Evolutionary conservation across 2,113 vertebrate genomes (phyloP).

Genomic region (Carassius gibelio): DNA sequence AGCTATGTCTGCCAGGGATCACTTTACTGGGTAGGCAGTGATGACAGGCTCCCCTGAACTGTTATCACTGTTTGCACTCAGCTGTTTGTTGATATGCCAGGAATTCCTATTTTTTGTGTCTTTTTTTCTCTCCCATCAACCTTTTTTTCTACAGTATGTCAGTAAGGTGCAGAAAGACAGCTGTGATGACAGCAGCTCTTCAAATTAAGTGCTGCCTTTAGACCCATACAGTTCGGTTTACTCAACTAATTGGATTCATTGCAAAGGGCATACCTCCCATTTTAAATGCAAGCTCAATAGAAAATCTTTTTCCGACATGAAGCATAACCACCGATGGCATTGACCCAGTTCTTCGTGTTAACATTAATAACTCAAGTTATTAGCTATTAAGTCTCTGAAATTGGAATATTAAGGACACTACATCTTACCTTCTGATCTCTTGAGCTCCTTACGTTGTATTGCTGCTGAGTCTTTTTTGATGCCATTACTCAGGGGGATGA

Average conservation of each 20-base stretch:
- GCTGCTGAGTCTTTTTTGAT: constrained; percentile 41
- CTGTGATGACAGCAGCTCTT: constrained; percentile 43
- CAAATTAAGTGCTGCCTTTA: constrained; percentile 34
- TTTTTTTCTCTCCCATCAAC: background rate
- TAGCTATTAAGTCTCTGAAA: background rate
- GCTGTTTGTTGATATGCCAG: constrained; percentile 54
- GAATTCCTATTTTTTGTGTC: constrained; percentile 42
- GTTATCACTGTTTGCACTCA: constrained; percentile 49
- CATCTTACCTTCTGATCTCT: constrained; percentile 68
- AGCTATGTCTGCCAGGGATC: constrained; percentile 35
- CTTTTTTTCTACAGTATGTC: constrained; percentile 28
- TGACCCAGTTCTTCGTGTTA: background rate
- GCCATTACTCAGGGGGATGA: constrained; percentile 50
- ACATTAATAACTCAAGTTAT: background rate
- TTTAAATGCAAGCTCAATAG: constrained; percentile 6
- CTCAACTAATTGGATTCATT: constrained; percentile 47
- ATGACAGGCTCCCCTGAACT: constrained; percentile 50
- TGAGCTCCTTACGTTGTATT: constrained; percentile 48
- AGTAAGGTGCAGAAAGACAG: constrained; percentile 47
- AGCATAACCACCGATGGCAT: background rate
- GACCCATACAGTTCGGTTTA: constrained; percentile 38
- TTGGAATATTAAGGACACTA: background rate
- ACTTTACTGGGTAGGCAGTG: constrained; percentile 43
- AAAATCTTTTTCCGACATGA: background rate
- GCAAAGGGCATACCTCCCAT: constrained; percentile 20